phyloP scores from a whole-genome alignment of 2,113 vertebrate species.

The Sakesphorus luctuosus region DNA sequence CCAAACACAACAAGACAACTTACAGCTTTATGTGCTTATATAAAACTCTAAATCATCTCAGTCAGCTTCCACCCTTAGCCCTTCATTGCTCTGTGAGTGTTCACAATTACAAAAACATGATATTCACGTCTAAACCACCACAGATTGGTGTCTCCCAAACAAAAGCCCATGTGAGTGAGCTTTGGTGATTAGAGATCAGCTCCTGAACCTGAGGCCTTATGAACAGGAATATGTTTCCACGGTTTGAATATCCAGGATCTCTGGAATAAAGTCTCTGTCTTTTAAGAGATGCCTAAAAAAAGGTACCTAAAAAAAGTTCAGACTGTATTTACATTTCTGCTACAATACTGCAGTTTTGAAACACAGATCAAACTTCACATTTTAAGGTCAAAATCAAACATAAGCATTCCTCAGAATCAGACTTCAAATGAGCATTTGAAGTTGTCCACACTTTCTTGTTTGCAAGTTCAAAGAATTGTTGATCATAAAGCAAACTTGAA shows the following conservation, averaged over 20 bases:
- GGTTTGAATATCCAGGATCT: not conserved
- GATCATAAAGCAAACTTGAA: conserved; percentile 15
- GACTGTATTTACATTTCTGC: not conserved
- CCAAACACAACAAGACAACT: conserved; percentile 54
- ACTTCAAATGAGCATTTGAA: conserved; percentile 41
- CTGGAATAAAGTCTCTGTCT: not conserved
- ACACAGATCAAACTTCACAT: conserved; percentile 17
- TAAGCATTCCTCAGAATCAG: not conserved
- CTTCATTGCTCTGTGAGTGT: not conserved
- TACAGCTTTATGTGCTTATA: conserved; percentile 37
- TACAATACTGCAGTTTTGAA: not conserved
- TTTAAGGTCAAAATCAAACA: conserved; percentile 26
- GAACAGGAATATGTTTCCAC: not conserved
- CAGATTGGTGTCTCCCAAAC: not conserved
- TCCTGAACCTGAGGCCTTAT: not conserved
- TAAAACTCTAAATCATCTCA: conserved; percentile 16
- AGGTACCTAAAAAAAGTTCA: not conserved
- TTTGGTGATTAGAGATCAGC: not conserved
- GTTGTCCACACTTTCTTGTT: not conserved
- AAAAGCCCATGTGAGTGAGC: not conserved
- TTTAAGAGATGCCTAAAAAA: not conserved
- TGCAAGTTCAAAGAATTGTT: not conserved
- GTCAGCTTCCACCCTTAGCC: not conserved
- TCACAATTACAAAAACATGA: not conserved
- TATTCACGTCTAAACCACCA: not conserved